phyloP scores from a whole-genome alignment of 2,888 invertebrate species.

The Eubasilissa splendida region DNA sequence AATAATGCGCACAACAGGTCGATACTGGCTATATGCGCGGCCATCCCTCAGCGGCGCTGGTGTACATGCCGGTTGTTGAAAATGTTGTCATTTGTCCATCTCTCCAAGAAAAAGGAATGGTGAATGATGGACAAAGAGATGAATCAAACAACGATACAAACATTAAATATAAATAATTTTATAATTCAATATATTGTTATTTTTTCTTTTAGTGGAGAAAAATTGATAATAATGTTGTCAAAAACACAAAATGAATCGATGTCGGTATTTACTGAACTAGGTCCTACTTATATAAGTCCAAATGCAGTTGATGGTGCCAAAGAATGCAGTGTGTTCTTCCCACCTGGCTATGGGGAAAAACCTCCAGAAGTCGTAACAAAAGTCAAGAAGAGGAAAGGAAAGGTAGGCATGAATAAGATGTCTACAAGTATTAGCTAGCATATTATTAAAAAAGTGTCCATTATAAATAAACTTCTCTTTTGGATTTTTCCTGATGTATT shows the following conservation, averaged over 20 bases:
- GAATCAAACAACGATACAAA: too few species aligned
- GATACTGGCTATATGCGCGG: too few species aligned
- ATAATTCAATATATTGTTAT: neutral
- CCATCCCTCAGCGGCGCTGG: too few species aligned
- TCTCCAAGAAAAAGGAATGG: too few species aligned
- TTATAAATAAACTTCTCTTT: too few species aligned
- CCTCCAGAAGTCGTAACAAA: constrained; percentile 68
- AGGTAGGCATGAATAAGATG: constrained; percentile 59
- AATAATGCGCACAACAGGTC: too few species aligned
- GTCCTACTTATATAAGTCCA: constrained; percentile 80
- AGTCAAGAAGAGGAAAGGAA: constrained; percentile 73
- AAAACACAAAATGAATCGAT: constrained; percentile 77
- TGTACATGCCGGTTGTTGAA: too few species aligned
- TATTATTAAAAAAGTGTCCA: too few species aligned
- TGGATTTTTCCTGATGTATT: neutral
- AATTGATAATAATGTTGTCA: constrained; percentile 79
- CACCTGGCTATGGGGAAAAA: constrained; percentile 75
- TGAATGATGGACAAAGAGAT: too few species aligned
- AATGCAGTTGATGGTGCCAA: constrained; percentile 76
- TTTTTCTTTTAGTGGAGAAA: constrained; percentile 73
- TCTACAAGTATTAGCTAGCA: too few species aligned
- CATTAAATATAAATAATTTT: neutral
- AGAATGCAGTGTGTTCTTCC: constrained; percentile 81
- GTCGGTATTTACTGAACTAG: constrained; percentile 75
- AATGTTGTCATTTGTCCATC: too few species aligned